These are phyloP conservation scores for Laterallus jamaicensis DNA, from an alignment of 2,113 vertebrate species.

Conservation along the genomic window DNA sequence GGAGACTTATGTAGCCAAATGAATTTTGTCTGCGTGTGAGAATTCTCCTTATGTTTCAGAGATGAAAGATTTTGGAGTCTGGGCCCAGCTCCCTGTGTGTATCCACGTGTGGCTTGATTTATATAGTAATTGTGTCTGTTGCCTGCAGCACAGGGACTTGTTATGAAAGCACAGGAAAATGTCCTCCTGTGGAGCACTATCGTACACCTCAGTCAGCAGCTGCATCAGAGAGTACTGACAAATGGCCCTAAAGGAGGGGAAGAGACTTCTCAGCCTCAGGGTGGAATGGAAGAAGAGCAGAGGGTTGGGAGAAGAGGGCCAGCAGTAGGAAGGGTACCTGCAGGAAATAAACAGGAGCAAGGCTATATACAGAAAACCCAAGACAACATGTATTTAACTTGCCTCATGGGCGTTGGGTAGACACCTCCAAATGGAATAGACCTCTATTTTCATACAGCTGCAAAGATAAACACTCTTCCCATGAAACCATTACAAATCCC, in stretches of 20 bases:
- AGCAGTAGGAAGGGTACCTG: background rate
- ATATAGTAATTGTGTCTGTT: background rate
- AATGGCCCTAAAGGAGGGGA: background rate
- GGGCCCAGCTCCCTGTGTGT: background rate
- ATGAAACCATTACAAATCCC: constrained; percentile 50
- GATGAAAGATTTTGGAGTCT: background rate
- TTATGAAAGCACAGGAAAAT: background rate
- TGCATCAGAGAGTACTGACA: background rate
- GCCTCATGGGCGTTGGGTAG: background rate
- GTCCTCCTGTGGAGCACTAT: background rate
- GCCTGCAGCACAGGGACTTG: constrained; percentile 5
- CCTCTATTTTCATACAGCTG: constrained; percentile 46
- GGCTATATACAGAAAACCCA: background rate
- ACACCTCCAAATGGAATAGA: background rate
- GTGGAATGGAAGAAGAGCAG: background rate
- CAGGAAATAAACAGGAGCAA: background rate
- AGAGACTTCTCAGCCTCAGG: background rate
- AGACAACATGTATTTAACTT: background rate
- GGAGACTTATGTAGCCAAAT: background rate
- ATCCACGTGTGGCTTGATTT: background rate
- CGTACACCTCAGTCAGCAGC: background rate
- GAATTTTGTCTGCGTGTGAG: background rate
- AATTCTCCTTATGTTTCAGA: background rate
- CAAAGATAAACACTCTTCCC: constrained; percentile 64
- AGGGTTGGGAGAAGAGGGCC: background rate